Evolutionary conservation across 2,797 vertebrate species (phyloP).

Genomic region (Hippocampus kuda): DNA sequence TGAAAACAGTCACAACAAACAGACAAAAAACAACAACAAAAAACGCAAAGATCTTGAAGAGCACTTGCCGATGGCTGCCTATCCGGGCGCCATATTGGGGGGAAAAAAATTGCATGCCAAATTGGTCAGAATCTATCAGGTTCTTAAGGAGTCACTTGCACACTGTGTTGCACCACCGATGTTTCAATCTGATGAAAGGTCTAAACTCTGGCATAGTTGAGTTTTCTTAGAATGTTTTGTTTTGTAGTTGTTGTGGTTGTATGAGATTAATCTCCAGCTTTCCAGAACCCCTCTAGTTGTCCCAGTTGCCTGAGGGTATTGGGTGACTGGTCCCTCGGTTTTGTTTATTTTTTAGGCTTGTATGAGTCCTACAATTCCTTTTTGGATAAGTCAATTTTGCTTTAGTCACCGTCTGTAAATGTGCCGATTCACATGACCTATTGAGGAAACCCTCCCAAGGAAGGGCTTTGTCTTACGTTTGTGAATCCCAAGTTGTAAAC

Average conservation of each 20-base stretch:
- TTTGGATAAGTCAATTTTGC: neutral
- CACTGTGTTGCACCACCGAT: neutral
- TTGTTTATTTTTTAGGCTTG: neutral
- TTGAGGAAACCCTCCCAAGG: neutral
- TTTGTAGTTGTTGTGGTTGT: neutral
- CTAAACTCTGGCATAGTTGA: neutral
- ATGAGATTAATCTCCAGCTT: neutral
- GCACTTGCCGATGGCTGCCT: too few species aligned
- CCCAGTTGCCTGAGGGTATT: neutral
- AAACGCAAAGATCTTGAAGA: too few species aligned
- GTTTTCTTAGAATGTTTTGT: neutral
- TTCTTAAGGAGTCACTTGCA: neutral
- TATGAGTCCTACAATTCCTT: neutral
- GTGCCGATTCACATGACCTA: neutral
- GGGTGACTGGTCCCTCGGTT: neutral
- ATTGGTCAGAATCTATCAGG: neutral
- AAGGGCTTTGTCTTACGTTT: neutral
- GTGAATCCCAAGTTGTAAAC: neutral
- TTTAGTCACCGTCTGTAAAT: slow-evolving; percentile 2
- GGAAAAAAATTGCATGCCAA: too few species aligned
- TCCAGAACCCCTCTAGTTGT: neutral
- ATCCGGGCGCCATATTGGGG: too few species aligned
- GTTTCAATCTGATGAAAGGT: neutral
- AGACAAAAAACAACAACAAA: too few species aligned
- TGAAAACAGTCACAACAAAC: too few species aligned